These are phyloP conservation scores for Drosophila fungiperda DNA, from an alignment of 2,888 invertebrate species.

Conservation along the genomic window DNA sequence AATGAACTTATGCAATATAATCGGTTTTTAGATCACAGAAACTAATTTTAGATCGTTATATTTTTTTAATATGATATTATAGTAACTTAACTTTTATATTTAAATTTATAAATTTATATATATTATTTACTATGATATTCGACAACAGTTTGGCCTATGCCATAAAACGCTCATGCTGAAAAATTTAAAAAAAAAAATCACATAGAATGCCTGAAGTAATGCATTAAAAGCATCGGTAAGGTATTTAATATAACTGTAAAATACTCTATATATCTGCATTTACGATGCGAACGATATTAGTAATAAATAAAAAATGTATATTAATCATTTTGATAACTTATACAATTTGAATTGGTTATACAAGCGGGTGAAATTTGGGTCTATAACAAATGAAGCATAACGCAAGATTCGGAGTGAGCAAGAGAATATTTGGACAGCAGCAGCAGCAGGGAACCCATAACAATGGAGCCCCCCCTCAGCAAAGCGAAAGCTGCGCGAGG, in stretches of 20 bases:
- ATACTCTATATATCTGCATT: neutral
- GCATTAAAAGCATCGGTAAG: neutral
- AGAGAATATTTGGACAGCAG: constrained; percentile 48
- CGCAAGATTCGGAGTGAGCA: constrained; percentile 22
- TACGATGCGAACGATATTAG: neutral
- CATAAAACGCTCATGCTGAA: neutral
- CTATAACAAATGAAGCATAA: constrained; percentile 24
- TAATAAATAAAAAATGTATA: neutral
- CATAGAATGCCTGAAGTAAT: neutral
- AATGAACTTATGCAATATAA: constrained; percentile 2
- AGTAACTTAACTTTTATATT: neutral
- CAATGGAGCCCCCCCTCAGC: constrained; percentile 43
- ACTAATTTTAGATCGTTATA: constrained; percentile 1
- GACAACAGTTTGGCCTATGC: neutral
- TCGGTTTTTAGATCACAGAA: neutral
- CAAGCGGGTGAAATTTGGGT: constrained; percentile 52
- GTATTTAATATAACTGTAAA: neutral
- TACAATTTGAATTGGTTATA: constrained; percentile 51
- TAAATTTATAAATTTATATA: neutral
- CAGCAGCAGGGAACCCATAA: constrained; percentile 38
- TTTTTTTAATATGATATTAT: neutral
- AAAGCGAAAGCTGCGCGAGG: constrained; percentile 69
- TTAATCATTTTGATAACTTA: constrained; percentile 31
- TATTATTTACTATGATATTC: neutral
- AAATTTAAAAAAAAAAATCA: neutral